These are phyloP conservation scores for Phylloscopus whistleri DNA, from an alignment of 2,113 vertebrate genomes.

Conservation along the genomic window DNA sequence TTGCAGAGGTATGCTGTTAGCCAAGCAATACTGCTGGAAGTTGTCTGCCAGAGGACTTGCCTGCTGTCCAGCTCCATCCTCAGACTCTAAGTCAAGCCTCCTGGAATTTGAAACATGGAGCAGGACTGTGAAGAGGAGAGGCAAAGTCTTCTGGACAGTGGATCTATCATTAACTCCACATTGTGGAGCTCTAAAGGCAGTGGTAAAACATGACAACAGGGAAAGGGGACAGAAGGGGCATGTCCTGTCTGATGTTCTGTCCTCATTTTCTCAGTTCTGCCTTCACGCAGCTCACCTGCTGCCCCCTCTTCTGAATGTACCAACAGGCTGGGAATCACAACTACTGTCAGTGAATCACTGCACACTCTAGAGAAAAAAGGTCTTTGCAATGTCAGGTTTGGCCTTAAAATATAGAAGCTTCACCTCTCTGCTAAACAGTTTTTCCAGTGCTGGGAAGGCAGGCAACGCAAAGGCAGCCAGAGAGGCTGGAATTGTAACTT, in stretches of 20 bases:
- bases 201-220: neutral
- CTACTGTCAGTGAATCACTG: neutral
- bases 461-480: neutral
- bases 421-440: neutral
- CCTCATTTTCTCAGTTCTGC: neutral
- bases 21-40: neutral
- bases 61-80: neutral
- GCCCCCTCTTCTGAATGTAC: neutral
- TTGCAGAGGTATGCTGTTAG: neutral
- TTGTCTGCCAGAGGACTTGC: neutral
- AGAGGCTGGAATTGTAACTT: neutral
- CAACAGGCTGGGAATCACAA: neutral
- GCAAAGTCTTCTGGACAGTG: neutral
- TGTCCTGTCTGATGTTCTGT: neutral
- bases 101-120: neutral
- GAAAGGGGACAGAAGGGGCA: neutral
- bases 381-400: neutral
- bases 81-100: neutral
- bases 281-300: neutral
- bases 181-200: neutral
- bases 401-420: neutral
- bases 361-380: neutral
- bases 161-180: neutral
- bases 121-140: neutral
- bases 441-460: neutral